These are phyloP conservation scores for Stictonetta naevosa DNA, from an alignment of 2,113 vertebrate genomes.

Conservation along the genomic window DNA sequence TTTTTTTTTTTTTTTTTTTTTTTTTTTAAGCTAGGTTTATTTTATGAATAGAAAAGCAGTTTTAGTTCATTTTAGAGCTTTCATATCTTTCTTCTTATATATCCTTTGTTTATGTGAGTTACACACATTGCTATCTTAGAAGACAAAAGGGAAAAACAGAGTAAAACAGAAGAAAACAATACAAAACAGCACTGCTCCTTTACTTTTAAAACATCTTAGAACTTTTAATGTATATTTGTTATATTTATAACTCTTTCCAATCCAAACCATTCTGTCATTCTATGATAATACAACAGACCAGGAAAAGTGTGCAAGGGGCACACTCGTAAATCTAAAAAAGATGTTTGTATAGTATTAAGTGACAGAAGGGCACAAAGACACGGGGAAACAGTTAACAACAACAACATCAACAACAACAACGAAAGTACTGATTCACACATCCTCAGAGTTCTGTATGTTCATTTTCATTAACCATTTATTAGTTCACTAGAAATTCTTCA, in stretches of 20 bases:
- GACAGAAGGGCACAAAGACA: neutral
- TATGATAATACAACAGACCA: neutral
- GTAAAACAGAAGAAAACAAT: too few species aligned
- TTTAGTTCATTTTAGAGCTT: neutral
- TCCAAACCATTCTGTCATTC: too few species aligned
- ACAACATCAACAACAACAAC: neutral
- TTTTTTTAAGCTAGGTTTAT: neutral
- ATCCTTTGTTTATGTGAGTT: neutral
- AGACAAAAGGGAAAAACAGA: neutral
- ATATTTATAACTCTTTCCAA: too few species aligned
- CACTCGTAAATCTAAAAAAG: neutral
- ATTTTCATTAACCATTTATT: neutral
- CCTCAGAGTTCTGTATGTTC: neutral
- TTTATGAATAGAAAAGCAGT: neutral
- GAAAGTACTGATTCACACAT: neutral
- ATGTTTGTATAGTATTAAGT: neutral
- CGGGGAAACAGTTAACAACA: neutral
- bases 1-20: too few species aligned
- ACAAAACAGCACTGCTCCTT: neutral
- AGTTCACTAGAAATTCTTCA: neutral
- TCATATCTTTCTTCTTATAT: neutral
- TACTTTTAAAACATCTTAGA: neutral
- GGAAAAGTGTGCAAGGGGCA: neutral
- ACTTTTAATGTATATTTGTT: neutral
- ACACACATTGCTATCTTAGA: neutral